Base-by-base conservation (phyloP, 2,888 invertebrate genomes). In the Antheraea assamensis region DNA sequence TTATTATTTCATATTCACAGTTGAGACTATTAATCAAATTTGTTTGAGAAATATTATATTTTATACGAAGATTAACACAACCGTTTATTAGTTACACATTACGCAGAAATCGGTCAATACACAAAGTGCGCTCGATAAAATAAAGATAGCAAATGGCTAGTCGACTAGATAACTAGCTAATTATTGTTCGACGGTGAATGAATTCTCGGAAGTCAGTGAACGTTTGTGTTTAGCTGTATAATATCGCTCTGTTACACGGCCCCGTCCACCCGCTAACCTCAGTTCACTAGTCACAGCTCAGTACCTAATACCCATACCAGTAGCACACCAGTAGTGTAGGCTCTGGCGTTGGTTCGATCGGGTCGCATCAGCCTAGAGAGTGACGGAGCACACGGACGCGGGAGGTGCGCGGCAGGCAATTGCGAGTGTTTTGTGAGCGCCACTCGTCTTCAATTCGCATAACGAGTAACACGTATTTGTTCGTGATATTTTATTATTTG, bases 141-240 rank as follows among this genome's bases (percentile, higher is more conserved):
- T 83, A 82, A 85, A 84, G 83, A 87, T 86, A 85, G 79, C 78
- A 80, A 84, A 85, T 83, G 77, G 79, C 80, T 84, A 87, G 85
- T 84, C 82, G 77, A 80, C 81, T 84, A 87, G 85, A 87, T 88
- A 88, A 83, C 85, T 87, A 82, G 84, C 83, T 88, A 86, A 87
- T 87, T 87, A 85, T 86, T 87, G 82, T 82, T 82, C 81, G 80
- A 86, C 81, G 80, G 83, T 90, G 90, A 91, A 92, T 91, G 90
- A 89, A 86, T 91, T 92, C 92, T 88, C 75, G 84, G 92, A 92
- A 92, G 83, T 85, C 85, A 83, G 85, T 90, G 87, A 89, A 87
- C 84, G 85, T 88, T 88, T 83, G 83, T 64, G 30, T 64, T 27
- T 30, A 84, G 85, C 88, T 89, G 86, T 82, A 83, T 87, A 85